Conservation (phyloP, 2,113 vertebrate genomes). For the Polypterus senegalus region DNA sequence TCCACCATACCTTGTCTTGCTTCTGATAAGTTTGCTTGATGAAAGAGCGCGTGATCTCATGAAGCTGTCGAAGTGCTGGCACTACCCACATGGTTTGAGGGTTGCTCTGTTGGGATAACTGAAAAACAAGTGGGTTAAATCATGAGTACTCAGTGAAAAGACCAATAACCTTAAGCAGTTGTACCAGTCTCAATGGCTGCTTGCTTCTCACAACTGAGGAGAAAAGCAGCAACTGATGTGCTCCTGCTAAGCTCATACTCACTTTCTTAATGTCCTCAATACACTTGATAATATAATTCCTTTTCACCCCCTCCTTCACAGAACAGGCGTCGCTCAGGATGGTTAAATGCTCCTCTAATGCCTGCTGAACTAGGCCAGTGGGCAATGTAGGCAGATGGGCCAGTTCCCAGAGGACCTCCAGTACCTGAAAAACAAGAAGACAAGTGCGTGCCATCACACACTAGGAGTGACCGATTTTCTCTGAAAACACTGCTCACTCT, state of each 20-base stretch:
- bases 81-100: slow-evolving; percentile 94
- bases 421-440: slow-evolving; percentile 50
- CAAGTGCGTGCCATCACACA: no score
- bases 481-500: no score
- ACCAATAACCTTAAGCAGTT: no score
- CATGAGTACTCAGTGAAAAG: no score
- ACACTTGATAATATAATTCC: slow-evolving; percentile 94
- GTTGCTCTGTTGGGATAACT: slow-evolving; percentile 88
- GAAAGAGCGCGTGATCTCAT: slow-evolving; percentile 94
- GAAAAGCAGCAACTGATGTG: background rate
- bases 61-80: slow-evolving; percentile 88
- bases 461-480: no score
- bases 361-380: slow-evolving; percentile 84
- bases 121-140: slow-evolving; percentile 3
- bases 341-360: slow-evolving; percentile 87
- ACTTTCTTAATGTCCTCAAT: slow-evolving; percentile 98
- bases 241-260: slow-evolving; percentile 10
- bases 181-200: no score
- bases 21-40: slow-evolving; percentile 98
- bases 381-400: slow-evolving; percentile 88
- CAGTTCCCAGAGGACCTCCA: slow-evolving; percentile 94
- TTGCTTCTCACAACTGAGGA: no score
- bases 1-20: slow-evolving; percentile 81
- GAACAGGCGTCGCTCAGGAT: slow-evolving; percentile 96
- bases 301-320: slow-evolving; percentile 86